Conservation (phyloP, 2,888 invertebrate genomes). For the Drosophila recens region DNA sequence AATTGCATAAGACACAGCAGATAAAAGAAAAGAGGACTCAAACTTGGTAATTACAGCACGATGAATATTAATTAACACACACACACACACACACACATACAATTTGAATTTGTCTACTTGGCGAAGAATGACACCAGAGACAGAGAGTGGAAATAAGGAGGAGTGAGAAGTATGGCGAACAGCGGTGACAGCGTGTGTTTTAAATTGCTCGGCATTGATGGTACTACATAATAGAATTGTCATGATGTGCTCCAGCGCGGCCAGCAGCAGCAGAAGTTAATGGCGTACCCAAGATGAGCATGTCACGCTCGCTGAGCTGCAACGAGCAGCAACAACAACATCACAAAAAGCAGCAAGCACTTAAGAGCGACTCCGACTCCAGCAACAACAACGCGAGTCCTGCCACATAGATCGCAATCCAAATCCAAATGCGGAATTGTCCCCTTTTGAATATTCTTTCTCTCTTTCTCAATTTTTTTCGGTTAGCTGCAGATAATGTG, state of each 20-base stretch:
- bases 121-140: slow-evolving; percentile 5
- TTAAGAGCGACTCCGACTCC: slow-evolving; percentile 25
- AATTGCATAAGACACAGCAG: not conserved
- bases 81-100: not conserved
- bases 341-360: slow-evolving; percentile 61
- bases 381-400: slow-evolving; percentile 1
- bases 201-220: slow-evolving; percentile 57
- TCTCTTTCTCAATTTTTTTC: not conserved
- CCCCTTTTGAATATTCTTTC: slow-evolving; percentile 44
- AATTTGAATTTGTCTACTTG: slow-evolving; percentile 29
- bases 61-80: slow-evolving; percentile 71
- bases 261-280: slow-evolving; percentile 66
- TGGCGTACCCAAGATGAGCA: slow-evolving; percentile 69
- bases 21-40: not conserved
- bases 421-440: slow-evolving; percentile 27
- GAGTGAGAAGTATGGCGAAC: not conserved
- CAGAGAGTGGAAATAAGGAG: not conserved
- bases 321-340: slow-evolving; percentile 35
- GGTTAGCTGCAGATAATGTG: slow-evolving; percentile 57
- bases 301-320: slow-evolving; percentile 79
- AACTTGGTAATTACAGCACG: slow-evolving; percentile 73
- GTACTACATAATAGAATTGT: slow-evolving; percentile 61
- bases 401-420: slow-evolving; percentile 33
- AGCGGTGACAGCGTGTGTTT: slow-evolving; percentile 40
- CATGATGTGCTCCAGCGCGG: slow-evolving; percentile 67